These are phyloP conservation scores for Acanthosepion pharaonis DNA, from an alignment of 2,888 invertebrate genomes.

Conservation along the genomic window DNA sequence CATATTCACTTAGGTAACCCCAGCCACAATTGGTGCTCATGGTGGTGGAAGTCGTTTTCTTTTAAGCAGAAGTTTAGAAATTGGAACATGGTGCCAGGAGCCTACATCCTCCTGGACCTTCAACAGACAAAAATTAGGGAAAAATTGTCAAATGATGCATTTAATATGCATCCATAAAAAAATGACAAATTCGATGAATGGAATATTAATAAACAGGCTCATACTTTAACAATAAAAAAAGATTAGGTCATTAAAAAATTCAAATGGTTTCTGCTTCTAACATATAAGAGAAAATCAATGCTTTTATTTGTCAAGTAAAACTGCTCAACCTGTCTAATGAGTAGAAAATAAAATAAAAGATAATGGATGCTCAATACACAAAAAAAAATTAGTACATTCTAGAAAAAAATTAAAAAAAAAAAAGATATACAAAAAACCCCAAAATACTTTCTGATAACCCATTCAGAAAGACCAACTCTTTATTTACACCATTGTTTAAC, in stretches of 20 bases:
- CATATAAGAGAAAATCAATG: too few relatives aligned
- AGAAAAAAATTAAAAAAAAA: too few relatives aligned
- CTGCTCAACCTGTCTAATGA: too few relatives aligned
- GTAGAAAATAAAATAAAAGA: too few relatives aligned
- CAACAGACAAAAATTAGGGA: slow-evolving; percentile 20
- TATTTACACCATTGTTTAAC: too few relatives aligned
- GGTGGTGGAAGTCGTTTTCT: not conserved
- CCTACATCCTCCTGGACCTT: slow-evolving; percentile 33
- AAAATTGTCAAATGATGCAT: slow-evolving; percentile 12
- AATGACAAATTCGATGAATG: not conserved
- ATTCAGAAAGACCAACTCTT: too few relatives aligned
- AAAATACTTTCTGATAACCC: too few relatives aligned
- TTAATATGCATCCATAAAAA: not conserved
- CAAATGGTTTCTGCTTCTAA: too few relatives aligned
- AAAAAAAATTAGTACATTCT: too few relatives aligned
- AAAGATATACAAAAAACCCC: too few relatives aligned
- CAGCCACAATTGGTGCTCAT: not conserved
- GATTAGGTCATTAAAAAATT: not conserved
- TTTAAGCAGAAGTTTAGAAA: slow-evolving; percentile 1
- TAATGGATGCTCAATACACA: too few relatives aligned
- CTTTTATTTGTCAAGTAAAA: too few relatives aligned
- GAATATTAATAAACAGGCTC: slow-evolving; percentile 4
- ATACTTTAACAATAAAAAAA: not conserved
- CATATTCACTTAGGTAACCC: not conserved
- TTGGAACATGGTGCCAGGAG: slow-evolving; percentile 20